A percentile compares a stretch with the other conserved stretches of the same genome.
Conservation (phyloP, 2,113 vertebrate genomes). For the Pseudolaguvia tuberculata region DNA sequence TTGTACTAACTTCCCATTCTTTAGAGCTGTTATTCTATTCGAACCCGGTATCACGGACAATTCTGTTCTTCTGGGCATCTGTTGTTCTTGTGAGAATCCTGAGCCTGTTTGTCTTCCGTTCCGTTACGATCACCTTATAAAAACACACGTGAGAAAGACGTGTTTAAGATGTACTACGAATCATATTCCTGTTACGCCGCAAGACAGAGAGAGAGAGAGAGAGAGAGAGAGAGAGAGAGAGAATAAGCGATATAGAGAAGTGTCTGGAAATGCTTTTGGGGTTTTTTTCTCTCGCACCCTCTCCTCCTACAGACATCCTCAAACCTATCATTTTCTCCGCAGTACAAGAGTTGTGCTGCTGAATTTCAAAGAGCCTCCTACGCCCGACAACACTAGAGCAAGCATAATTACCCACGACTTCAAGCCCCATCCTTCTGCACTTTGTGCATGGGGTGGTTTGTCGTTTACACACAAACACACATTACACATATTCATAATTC, state of each 20-base stretch:
- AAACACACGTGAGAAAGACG: slow-evolving; percentile 41
- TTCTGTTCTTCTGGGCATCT: background rate
- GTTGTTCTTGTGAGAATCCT: background rate
- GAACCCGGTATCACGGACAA: background rate
- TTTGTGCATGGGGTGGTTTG: slow-evolving; percentile 31
- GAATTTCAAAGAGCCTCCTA: slow-evolving; percentile 78
- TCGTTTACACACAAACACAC: background rate
- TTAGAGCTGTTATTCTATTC: background rate
- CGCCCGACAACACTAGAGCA: slow-evolving; percentile 67
- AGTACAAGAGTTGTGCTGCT: slow-evolving; percentile 72
- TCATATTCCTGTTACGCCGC: slow-evolving; percentile 5
- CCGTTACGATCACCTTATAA: background rate
- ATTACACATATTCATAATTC: slow-evolving; percentile 3
- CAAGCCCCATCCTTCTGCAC: slow-evolving; percentile 41
- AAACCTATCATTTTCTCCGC: slow-evolving; percentile 76
- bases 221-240: background rate
- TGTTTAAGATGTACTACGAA: slow-evolving; percentile 34
- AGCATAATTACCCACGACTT: slow-evolving; percentile 67
- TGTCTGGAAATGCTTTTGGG: no score
- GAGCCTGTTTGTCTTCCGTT: background rate
- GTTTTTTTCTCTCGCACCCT: slow-evolving; percentile 40
- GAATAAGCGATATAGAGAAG: slow-evolving; percentile 58
- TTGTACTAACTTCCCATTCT: background rate
- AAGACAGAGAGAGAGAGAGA: no score
- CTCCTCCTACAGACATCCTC: slow-evolving; percentile 69